A percentile compares a stretch with the other conserved stretches of the same genome.
Evolutionary conservation across 2,113 vertebrate species (phyloP).

Genomic region (Peromyscus leucopus): DNA sequence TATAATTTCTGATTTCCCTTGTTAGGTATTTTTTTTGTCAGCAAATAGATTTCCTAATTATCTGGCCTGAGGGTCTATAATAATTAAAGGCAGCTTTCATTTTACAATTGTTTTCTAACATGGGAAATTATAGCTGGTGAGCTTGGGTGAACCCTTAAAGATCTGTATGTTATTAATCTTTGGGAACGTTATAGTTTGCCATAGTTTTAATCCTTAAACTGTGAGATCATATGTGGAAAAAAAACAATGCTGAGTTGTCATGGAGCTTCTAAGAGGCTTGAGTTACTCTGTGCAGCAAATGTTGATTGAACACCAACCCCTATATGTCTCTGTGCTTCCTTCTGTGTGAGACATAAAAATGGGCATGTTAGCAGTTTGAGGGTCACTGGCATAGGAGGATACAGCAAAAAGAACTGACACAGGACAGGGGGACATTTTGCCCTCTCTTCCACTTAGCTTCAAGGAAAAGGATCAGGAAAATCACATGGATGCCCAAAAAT

Average conservation of each 20-base stretch:
- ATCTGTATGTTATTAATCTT: conserved; percentile 29
- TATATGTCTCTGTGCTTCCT: neutral
- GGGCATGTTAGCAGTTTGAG: neutral
- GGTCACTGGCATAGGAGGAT: neutral
- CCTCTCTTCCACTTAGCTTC: neutral
- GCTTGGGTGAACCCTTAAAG: conserved; percentile 25
- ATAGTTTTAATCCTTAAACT: conserved; percentile 47
- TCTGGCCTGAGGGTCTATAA: neutral
- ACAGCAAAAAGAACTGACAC: neutral
- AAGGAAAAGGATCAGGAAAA: neutral
- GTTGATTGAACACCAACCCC: neutral
- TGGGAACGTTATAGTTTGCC: neutral
- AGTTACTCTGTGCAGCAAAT: neutral
- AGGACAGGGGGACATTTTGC: neutral
- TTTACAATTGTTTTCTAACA: conserved; percentile 67
- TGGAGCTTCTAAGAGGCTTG: neutral
- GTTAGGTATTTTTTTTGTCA: conserved; percentile 50
- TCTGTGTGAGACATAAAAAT: conserved; percentile 23
- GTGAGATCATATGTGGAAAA: conserved; percentile 5
- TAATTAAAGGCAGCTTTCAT: conserved; percentile 65
- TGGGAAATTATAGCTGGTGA: conserved; percentile 39
- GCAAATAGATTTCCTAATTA: conserved; percentile 59
- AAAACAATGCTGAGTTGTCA: conserved; percentile 17
- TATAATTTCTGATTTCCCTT: conserved; percentile 58
- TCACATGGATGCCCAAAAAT: neutral